phyloP scores from a whole-genome alignment of 2,797 vertebrate species.

The Erethizon dorsatum region DNA sequence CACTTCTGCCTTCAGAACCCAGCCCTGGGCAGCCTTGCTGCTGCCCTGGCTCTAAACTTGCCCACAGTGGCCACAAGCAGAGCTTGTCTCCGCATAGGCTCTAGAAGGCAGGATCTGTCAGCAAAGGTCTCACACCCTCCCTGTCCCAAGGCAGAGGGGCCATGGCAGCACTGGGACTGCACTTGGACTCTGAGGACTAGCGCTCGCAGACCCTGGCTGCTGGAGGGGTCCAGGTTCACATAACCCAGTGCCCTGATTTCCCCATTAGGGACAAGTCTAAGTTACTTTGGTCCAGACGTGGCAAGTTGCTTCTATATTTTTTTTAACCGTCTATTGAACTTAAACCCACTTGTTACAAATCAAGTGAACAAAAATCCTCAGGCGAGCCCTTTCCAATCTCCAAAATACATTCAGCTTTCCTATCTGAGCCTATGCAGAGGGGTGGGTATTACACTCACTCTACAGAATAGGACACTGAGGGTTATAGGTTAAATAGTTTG shows the following conservation, averaged over 20 bases:
- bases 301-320: neutral
- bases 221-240: neutral
- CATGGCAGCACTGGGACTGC: neutral
- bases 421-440: neutral
- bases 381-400: neutral
- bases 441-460: neutral
- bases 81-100: no score
- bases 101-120: neutral
- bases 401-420: neutral
- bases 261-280: neutral
- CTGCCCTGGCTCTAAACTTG: neutral
- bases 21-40: neutral
- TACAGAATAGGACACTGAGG: neutral
- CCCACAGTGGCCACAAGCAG: neutral
- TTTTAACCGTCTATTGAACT: neutral
- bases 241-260: fast-evolving
- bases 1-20: neutral
- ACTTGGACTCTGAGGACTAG: neutral
- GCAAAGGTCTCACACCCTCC: neutral
- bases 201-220: neutral
- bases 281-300: neutral
- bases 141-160: neutral
- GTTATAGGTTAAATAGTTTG: neutral
- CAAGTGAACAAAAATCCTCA: neutral
- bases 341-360: neutral